Evolutionary conservation across 2,888 invertebrate genomes (phyloP).

Genomic region (Trissonchulus latispiculum): DNA sequence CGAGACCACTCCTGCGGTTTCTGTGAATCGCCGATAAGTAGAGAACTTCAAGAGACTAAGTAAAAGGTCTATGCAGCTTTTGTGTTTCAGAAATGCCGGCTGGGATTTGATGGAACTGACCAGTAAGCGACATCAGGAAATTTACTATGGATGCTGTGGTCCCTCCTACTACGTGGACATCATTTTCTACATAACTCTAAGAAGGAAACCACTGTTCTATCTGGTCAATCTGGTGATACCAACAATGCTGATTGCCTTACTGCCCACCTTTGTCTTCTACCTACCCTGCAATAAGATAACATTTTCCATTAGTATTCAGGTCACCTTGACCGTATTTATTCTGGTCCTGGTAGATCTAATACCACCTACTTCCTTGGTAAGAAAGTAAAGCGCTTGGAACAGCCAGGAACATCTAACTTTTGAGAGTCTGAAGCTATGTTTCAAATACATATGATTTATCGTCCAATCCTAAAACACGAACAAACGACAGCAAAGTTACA

Average conservation of each 20-base stretch:
- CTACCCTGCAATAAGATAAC: conserved; percentile 23
- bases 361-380: not conserved
- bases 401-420: no score
- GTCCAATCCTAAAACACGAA: no score
- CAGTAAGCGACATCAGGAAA: conserved; percentile 36
- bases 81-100: conserved; percentile 41
- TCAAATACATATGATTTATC: no score
- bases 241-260: conserved; percentile 41
- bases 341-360: not conserved
- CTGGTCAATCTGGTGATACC: conserved; percentile 40
- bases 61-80: no score
- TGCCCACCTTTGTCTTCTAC: conserved; percentile 44
- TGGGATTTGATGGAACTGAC: conserved; percentile 41
- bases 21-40: no score
- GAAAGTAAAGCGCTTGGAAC: no score
- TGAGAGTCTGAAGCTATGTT: no score
- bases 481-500: no score
- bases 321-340: conserved; percentile 1
- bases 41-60: no score
- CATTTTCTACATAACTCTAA: conserved; percentile 39
- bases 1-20: no score
- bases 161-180: conserved; percentile 43
- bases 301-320: not conserved
- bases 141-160: conserved; percentile 41
- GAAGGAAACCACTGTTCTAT: conserved; percentile 41